phyloP scores from a whole-genome alignment of 2,888 invertebrate species.

The Yponomeuta malinellus region DNA sequence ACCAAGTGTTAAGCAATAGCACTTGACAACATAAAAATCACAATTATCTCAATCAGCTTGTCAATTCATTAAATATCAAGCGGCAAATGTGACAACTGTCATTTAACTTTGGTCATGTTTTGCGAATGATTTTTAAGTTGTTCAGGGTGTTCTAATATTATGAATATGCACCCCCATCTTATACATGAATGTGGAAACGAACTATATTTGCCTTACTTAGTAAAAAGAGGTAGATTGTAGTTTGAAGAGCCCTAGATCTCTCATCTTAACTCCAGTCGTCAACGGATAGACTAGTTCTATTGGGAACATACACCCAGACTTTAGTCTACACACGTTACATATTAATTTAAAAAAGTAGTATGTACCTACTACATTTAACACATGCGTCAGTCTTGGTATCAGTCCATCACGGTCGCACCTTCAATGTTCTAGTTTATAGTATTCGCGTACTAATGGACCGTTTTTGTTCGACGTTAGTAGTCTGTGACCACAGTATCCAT shows the following conservation, averaged over 20 bases:
- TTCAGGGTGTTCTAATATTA: constrained; percentile 22
- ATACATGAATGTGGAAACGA: constrained; percentile 21
- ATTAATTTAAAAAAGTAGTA: constrained; percentile 46
- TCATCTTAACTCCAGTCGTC: constrained; percentile 33
- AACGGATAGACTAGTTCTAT: constrained; percentile 41
- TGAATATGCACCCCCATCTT: constrained; percentile 9
- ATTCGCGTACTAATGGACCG: constrained; percentile 70
- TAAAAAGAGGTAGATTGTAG: constrained; percentile 73
- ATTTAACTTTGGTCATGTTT: constrained; percentile 31
- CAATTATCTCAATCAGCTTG: constrained; percentile 19
- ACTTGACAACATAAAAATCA: constrained; percentile 17
- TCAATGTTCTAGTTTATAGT: constrained; percentile 62
- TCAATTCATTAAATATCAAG: constrained; percentile 35
- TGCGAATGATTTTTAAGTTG: constrained; percentile 21
- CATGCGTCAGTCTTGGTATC: constrained; percentile 72
- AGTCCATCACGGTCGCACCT: constrained; percentile 69
- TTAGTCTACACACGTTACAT: constrained; percentile 27
- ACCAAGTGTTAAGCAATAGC: constrained; percentile 8
- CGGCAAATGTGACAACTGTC: constrained; percentile 16
- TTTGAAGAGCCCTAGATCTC: constrained; percentile 57
- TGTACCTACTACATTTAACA: constrained; percentile 63
- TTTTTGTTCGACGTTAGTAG: constrained; percentile 35
- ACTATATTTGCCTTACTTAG: constrained; percentile 49
- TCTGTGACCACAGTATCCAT: constrained; percentile 1
- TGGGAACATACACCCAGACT: constrained; percentile 47